Evolutionary conservation across 2,113 vertebrate genomes (phyloP).

Genomic region (Apeltes quadracus): DNA sequence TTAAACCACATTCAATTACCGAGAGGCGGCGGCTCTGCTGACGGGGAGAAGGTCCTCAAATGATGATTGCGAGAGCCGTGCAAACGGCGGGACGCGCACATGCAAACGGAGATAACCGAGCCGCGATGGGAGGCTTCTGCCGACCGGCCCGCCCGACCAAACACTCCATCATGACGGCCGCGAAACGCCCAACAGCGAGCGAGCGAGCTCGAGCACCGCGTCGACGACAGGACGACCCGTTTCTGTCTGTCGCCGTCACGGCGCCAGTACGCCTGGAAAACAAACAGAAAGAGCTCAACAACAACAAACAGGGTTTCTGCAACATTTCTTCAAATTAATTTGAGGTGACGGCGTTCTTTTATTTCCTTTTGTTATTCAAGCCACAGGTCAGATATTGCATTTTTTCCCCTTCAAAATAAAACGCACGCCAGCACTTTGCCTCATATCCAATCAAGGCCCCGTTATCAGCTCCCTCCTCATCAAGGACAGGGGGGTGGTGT

Average conservation of each 20-base stretch:
- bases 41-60: slow-evolving; percentile 57
- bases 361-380: neutral
- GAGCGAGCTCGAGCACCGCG: slow-evolving; percentile 1
- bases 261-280: no score
- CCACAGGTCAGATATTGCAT: slow-evolving; percentile 61
- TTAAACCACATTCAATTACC: slow-evolving; percentile 79
- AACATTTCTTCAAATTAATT: slow-evolving; percentile 49
- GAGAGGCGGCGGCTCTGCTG: no score
- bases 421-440: slow-evolving; percentile 57
- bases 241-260: no score
- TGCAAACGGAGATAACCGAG: slow-evolving; percentile 43
- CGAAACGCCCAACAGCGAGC: slow-evolving; percentile 13
- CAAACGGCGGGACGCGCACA: slow-evolving; percentile 46
- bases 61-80: slow-evolving; percentile 59
- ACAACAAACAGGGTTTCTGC: slow-evolving; percentile 5
- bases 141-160: slow-evolving; percentile 18
- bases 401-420: slow-evolving; percentile 49
- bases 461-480: slow-evolving; percentile 75
- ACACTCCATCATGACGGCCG: slow-evolving; percentile 35
- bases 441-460: slow-evolving; percentile 71
- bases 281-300: slow-evolving; percentile 9
- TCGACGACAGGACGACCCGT: slow-evolving; percentile 45
- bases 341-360: slow-evolving; percentile 27
- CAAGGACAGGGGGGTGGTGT: slow-evolving; percentile 63
- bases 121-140: slow-evolving; percentile 1